These are phyloP conservation scores for Suncus etruscus DNA, from an alignment of 2,113 vertebrate genomes.

Conservation along the genomic window DNA sequence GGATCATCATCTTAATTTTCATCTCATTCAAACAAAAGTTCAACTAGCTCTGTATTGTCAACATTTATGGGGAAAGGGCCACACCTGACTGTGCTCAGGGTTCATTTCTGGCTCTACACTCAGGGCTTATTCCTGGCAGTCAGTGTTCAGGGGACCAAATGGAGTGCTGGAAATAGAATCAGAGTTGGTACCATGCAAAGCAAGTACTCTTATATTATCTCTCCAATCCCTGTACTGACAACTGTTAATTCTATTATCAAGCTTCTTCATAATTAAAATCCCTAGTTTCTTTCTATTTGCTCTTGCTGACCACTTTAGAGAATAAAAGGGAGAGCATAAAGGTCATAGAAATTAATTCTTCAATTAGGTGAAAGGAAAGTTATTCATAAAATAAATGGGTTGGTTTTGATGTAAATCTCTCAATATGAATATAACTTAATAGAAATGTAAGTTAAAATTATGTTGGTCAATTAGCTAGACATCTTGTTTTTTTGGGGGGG, in stretches of 20 bases:
- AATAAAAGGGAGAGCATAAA: conserved; percentile 37
- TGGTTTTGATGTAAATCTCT: conserved; percentile 31
- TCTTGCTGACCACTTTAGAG: conserved; percentile 24
- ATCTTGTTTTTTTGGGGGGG: no score
- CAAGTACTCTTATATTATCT: no score
- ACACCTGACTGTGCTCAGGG: no score
- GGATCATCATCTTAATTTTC: background rate
- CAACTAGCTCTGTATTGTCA: background rate
- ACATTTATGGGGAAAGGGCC: background rate
- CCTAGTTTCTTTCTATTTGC: conserved; percentile 3
- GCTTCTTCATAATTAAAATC: background rate
- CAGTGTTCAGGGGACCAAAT: no score
- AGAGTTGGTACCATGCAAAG: no score
- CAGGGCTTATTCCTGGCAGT: no score
- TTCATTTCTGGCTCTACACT: no score
- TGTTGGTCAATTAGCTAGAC: background rate
- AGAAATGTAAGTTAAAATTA: background rate
- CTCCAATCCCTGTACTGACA: background rate
- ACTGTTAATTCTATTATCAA: conserved; percentile 18
- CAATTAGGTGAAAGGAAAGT: background rate
- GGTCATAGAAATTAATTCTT: background rate
- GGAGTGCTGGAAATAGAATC: no score
- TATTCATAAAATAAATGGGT: conserved; percentile 32
- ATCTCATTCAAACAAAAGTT: background rate
- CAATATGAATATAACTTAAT: conserved; percentile 22